A percentile compares a stretch with the other conserved stretches of the same genome.
These are phyloP conservation scores for Catamblyrhynchus diadema DNA, from an alignment of 2,797 vertebrate genomes.

Conservation along the genomic window DNA sequence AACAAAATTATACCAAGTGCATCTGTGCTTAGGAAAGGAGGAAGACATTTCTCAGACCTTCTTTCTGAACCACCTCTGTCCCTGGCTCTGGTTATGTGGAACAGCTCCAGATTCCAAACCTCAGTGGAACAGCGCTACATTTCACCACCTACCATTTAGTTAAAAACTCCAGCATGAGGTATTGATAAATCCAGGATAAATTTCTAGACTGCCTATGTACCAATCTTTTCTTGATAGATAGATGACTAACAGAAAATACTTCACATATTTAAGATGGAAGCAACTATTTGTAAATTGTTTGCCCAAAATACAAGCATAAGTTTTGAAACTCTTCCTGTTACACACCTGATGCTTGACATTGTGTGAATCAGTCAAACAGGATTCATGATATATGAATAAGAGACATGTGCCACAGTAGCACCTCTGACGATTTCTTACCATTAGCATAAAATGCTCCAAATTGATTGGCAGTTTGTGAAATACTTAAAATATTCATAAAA, in stretches of 20 bases:
- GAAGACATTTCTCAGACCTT: neutral
- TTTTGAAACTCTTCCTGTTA: neutral
- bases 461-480: neutral
- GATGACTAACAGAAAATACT: neutral
- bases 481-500: slow-evolving; percentile 1
- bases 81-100: neutral
- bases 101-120: neutral
- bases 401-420: neutral
- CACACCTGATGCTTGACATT: neutral
- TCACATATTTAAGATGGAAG: neutral
- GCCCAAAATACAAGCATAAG: neutral
- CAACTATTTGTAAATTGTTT: neutral
- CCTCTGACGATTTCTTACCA: neutral
- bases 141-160: neutral
- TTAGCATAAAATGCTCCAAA: neutral
- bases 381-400: neutral
- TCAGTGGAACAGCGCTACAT: neutral
- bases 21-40: neutral
- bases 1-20: neutral
- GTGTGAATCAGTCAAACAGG: neutral
- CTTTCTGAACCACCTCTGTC: neutral
- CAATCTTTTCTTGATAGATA: neutral
- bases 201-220: neutral
- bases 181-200: neutral
- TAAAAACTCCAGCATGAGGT: neutral